These are phyloP conservation scores for Polydrusus pterygomalis DNA, from an alignment of 2,888 invertebrate species.

Conservation along the genomic window DNA sequence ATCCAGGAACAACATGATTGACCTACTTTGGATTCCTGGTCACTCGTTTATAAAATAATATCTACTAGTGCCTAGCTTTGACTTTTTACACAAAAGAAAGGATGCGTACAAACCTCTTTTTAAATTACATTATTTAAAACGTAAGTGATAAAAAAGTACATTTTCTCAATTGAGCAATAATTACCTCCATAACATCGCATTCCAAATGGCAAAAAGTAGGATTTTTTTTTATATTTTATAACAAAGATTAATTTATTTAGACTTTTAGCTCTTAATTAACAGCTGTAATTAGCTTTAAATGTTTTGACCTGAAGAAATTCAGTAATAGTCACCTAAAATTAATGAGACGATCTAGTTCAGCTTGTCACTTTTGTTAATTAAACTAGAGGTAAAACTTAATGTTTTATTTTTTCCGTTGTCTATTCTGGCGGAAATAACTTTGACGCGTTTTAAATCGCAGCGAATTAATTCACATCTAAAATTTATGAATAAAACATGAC, in stretches of 20 bases:
- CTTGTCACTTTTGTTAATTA: conserved; percentile 7
- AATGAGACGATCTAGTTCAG: neutral
- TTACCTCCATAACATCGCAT: too few species aligned
- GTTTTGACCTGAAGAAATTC: neutral
- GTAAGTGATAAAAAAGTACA: too few species aligned
- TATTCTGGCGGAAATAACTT: neutral
- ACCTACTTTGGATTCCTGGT: too few species aligned
- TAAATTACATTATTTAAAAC: too few species aligned
- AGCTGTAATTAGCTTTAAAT: neutral
- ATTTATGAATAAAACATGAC: conserved; percentile 19
- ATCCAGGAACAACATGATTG: too few species aligned
- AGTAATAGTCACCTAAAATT: neutral
- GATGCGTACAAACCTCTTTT: too few species aligned
- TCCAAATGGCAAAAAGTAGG: too few species aligned
- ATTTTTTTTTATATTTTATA: too few species aligned
- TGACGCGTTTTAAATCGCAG: neutral
- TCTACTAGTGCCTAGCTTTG: too few species aligned
- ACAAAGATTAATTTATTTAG: neutral
- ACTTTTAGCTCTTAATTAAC: neutral
- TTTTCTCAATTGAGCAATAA: too few species aligned
- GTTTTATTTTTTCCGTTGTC: neutral
- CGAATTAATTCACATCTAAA: conserved; percentile 10
- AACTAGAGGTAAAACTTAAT: neutral
- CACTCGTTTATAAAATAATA: too few species aligned
- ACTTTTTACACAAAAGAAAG: too few species aligned